These are phyloP conservation scores for Nephotettix cincticeps DNA, from an alignment of 1,140 invertebrate genomes.

Conservation along the genomic window DNA sequence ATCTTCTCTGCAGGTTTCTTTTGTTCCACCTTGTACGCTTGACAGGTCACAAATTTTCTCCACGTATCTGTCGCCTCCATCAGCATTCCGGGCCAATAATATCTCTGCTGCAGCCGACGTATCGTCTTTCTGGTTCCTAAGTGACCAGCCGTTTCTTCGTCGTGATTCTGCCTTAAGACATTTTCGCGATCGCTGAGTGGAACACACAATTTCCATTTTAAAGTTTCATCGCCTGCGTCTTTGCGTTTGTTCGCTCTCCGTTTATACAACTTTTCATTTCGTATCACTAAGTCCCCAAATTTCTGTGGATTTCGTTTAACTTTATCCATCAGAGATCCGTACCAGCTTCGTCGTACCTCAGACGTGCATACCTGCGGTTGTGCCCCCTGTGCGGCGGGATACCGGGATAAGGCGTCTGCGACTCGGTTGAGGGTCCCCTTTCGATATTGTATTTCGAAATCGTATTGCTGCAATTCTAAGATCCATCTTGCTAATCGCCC, in stretches of 20 bases:
- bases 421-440: constrained; percentile 44
- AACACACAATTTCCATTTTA: constrained; percentile 42
- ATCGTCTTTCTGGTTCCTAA: constrained; percentile 38
- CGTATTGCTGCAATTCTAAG: constrained; percentile 44
- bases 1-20: constrained; percentile 42
- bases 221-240: not conserved
- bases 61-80: constrained; percentile 37
- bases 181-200: constrained; percentile 29
- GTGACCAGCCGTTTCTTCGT: constrained; percentile 36
- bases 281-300: not conserved
- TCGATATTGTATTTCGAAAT: constrained; percentile 45
- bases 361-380: not conserved
- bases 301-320: not conserved
- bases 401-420: constrained; percentile 39
- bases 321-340: not conserved
- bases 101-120: constrained; percentile 25
- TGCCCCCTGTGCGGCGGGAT: not conserved
- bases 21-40: constrained; percentile 39
- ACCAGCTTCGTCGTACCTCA: not conserved
- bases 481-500: constrained; percentile 37
- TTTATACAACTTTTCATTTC: not conserved
- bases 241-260: too few species aligned
- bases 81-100: constrained; percentile 41
- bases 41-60: constrained; percentile 38
- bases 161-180: constrained; percentile 39